Base-by-base conservation (phyloP, 1,140 invertebrate genomes). In the Calosoma granatense region DNA sequence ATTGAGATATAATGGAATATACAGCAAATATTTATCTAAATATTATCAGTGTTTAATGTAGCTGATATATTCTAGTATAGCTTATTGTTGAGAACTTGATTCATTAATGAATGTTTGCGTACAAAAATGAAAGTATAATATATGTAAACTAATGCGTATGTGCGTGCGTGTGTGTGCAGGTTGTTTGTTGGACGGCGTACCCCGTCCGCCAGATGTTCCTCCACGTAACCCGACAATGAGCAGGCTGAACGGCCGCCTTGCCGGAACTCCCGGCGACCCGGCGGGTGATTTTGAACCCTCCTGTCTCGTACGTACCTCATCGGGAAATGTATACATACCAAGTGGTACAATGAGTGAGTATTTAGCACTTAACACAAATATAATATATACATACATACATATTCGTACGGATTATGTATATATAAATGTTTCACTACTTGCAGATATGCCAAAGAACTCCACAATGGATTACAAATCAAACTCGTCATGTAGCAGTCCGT, bases 241-340 rank as follows among this genome's bases (percentile, higher is more conserved):
- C 76, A 82, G 88, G 69, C 80, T 90, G 69, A 91, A 91, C 81
- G 85, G 88, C 70, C 84, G 87, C 73, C 81, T 88, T 70, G 83
- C 82, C 67, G 85, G 82, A 69, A 73, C 68, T 65, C 88, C 83
- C 72, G 76, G 74, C 64, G 76, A 79, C 63, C 80, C 84, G 68
- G 83, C 86, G 66, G 86, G 88, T 72, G 90, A 94, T 72, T 90
- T 93, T 73, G 91, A 94, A 74, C 88, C 90, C 62, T 90, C 90
- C 69, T 94, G 90, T 75, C 81, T 94, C 65, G 89, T 93, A 64
- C 83, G 90, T 71, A 92, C 89, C 56, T 84, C 89, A 62, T 91
- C 89, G 60, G 91, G 90, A 68, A 92, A 90, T 78, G 90, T 93
- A 70, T 94, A 92, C 78, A 90, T 93, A 82, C 90, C 90, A 74